phyloP scores from a whole-genome alignment of 2,797 vertebrate genomes.

The Sylvia borin region DNA sequence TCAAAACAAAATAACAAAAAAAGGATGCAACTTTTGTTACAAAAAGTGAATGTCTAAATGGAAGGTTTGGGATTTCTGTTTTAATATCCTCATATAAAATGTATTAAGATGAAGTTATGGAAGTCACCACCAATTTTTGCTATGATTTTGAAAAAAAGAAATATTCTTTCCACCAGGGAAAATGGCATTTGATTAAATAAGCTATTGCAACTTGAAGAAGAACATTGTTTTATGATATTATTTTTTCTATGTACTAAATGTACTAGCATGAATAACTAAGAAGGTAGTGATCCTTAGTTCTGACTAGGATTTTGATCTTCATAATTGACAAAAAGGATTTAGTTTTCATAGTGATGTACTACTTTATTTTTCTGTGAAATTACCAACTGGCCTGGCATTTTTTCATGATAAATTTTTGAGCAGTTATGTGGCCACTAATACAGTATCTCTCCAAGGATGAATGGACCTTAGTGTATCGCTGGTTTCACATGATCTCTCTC shows the following conservation, averaged over 20 bases:
- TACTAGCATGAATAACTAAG: background rate
- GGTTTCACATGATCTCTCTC: background rate
- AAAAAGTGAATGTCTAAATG: background rate
- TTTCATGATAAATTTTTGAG: background rate
- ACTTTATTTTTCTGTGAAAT: background rate
- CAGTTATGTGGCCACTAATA: background rate
- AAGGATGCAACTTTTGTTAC: background rate
- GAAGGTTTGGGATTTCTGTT: background rate
- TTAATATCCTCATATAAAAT: background rate
- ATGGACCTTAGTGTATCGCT: background rate
- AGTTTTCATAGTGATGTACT: background rate
- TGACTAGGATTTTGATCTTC: background rate
- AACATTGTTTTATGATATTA: background rate
- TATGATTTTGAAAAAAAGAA: background rate
- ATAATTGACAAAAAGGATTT: background rate
- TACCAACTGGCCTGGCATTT: background rate
- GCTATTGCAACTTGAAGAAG: background rate
- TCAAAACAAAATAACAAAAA: background rate
- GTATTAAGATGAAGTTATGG: background rate
- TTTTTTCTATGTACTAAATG: background rate
- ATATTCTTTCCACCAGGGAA: background rate
- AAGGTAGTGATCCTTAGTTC: background rate
- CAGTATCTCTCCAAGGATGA: background rate
- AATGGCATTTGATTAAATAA: background rate
- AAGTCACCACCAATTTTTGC: background rate